Conservation (phyloP, 37 sponge, comb jelly and placozoan species). For the Agelas oroides region DNA sequence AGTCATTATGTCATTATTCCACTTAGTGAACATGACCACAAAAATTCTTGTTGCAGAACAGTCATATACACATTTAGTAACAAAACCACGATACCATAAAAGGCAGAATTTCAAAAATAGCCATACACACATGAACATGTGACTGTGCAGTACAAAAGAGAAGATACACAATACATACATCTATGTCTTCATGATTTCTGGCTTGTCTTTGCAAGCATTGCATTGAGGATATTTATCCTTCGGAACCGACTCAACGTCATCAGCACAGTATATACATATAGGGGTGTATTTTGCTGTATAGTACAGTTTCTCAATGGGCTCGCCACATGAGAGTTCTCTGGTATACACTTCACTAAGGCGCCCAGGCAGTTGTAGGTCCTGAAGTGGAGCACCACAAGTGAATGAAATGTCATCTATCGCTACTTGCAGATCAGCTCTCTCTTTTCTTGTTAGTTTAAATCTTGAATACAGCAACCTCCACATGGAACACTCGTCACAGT, state of each 20-base stretch:
- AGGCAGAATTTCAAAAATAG: too few relatives aligned
- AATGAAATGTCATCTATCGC: constrained; percentile 15
- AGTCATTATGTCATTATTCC: too few relatives aligned
- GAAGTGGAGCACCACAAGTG: constrained; percentile 6
- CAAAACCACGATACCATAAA: too few relatives aligned
- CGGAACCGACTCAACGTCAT: background rate
- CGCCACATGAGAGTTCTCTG: constrained; percentile 10
- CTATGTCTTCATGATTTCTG: background rate
- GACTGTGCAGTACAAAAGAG: too few relatives aligned
- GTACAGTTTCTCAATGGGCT: constrained; percentile 35
- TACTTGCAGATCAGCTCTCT: background rate
- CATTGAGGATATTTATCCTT: constrained; percentile 1
- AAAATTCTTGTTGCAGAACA: too few relatives aligned
- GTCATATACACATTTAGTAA: too few relatives aligned
- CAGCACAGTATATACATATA: background rate
- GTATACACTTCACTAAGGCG: constrained; percentile 23
- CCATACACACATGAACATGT: too few relatives aligned
- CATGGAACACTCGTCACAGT: constrained; percentile 44
- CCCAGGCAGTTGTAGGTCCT: constrained; percentile 15
- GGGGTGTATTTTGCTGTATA: constrained; percentile 7
- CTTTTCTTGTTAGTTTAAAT: constrained; percentile 3
- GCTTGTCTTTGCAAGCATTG: background rate
- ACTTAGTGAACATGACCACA: too few relatives aligned
- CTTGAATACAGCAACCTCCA: constrained; percentile 17
- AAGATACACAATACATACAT: too few relatives aligned